Base-by-base conservation (phyloP, 2,113 vertebrate genomes). In the Antidorcas marsupialis region DNA sequence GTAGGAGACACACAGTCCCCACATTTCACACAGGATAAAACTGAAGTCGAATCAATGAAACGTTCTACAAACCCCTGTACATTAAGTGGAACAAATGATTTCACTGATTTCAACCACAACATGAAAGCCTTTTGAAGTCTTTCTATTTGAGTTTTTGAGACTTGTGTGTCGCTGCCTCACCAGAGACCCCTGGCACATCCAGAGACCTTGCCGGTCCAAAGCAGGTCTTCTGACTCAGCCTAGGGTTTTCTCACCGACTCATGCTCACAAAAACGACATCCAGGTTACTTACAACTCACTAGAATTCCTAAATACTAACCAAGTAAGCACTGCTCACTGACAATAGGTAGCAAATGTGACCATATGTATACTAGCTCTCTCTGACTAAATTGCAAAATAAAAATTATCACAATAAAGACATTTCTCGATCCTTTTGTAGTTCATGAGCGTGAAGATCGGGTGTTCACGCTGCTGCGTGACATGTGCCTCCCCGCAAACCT, bases 1-100 rank as follows among this genome's bases (percentile, higher is more conserved):
- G 94, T 19, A 84, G 84, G 94, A 98, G 67, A 89, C 91, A 97
- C 15, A 93, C 84, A 52, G 30, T 21, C 17, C 47, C 92, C 84
- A 64, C 43, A 50, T 82, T 82, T 94, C 90, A 95, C 87, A 94
- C 19, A 90, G 14, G 45, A 39, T 43, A 74, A 81, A 79, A 92
- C 3, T 23, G 43, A 78, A 78, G 86, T 2, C n/a, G 19, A 67
- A 83, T 43, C 83, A 79, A 55, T n/a, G 25, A 53, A 71, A 84
- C 52, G 83, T 90, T 55, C 96, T 36, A 53, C 79, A 89, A 84
- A 71, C 28, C 36, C 96, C 92, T 23, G 7, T 21, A 47, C 53
- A 47, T 84, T 19, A 57, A 84, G 43, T 47, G 52, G 89, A 76
- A 87, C 45, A 85, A 79, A 27, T 9, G 52, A 86, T 28, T 84